Percentiles rank a stretch among this genome's conserved stretches.
These are phyloP conservation scores for Myzus persicae DNA, from an alignment of 1,140 invertebrate genomes.

Conservation along the genomic window DNA sequence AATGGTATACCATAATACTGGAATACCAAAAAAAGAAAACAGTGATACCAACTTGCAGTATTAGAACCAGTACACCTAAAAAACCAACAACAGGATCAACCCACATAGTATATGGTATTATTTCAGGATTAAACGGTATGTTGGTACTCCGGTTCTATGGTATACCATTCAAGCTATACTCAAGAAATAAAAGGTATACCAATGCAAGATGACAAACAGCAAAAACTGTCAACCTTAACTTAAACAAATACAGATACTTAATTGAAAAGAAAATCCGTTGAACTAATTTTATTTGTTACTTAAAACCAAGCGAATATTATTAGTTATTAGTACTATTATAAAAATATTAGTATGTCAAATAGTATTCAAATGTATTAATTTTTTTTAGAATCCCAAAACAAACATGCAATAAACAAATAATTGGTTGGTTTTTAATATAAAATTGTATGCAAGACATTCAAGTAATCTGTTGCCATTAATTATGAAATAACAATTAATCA, in stretches of 20 bases:
- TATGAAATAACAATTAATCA: neutral
- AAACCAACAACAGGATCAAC: too few species aligned
- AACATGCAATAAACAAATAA: neutral
- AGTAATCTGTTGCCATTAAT: neutral
- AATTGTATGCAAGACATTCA: neutral
- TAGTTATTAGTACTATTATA: neutral
- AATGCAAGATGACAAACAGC: too few species aligned
- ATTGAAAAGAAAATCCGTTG: neutral
- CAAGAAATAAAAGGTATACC: too few species aligned
- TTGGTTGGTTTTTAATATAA: neutral
- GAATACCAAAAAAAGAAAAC: too few species aligned
- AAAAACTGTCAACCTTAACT: too few species aligned
- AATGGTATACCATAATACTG: too few species aligned
- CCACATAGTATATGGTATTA: too few species aligned
- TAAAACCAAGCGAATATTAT: neutral
- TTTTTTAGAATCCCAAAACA: neutral
- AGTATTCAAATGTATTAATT: neutral
- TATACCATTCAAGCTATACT: too few species aligned
- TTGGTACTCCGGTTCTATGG: too few species aligned
- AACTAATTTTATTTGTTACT: neutral
- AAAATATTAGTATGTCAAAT: constrained; percentile 22
- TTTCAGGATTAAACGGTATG: too few species aligned
- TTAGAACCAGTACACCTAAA: too few species aligned
- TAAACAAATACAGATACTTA: neutral
- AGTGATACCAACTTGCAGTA: too few species aligned